These are phyloP conservation scores for Jacana jacana DNA, from an alignment of 2,113 vertebrate species.

Conservation along the genomic window DNA sequence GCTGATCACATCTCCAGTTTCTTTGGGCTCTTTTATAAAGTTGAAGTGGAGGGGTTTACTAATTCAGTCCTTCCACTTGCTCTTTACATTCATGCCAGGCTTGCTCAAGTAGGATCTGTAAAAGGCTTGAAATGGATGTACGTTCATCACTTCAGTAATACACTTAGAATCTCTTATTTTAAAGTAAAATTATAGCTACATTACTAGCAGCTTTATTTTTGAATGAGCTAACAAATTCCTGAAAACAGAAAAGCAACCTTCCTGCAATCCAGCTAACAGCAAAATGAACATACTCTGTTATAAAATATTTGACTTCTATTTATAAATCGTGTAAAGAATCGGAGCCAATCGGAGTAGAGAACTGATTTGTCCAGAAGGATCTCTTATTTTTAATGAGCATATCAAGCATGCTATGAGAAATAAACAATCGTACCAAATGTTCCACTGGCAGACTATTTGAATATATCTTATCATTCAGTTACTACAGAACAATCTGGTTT, in stretches of 20 bases:
- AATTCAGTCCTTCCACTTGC: background rate
- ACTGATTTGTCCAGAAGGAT: slow-evolving; percentile 46
- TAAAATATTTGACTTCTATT: background rate
- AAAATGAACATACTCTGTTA: background rate
- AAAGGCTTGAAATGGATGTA: background rate
- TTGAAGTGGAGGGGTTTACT: background rate
- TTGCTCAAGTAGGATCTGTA: background rate
- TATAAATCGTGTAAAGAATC: background rate
- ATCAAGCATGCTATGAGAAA: background rate
- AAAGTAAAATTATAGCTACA: slow-evolving; percentile 3
- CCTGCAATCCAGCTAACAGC: background rate
- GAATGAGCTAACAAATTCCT: background rate
- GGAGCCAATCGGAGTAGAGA: background rate
- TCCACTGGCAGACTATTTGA: background rate
- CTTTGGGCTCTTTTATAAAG: background rate
- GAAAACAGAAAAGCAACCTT: background rate
- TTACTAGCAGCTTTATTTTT: slow-evolving; percentile 7
- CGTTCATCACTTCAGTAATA: background rate
- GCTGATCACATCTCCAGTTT: background rate
- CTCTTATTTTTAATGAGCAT: background rate
- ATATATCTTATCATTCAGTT: background rate
- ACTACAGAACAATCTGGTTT: accelerated
- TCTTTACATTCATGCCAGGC: background rate
- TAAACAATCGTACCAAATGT: slow-evolving; percentile 17
- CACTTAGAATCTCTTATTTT: background rate